Evolutionary conservation across 2,113 vertebrate genomes (phyloP), one percentile per base, ranked within the genome.

Genomic region (Theristicus caerulescens): DNA sequence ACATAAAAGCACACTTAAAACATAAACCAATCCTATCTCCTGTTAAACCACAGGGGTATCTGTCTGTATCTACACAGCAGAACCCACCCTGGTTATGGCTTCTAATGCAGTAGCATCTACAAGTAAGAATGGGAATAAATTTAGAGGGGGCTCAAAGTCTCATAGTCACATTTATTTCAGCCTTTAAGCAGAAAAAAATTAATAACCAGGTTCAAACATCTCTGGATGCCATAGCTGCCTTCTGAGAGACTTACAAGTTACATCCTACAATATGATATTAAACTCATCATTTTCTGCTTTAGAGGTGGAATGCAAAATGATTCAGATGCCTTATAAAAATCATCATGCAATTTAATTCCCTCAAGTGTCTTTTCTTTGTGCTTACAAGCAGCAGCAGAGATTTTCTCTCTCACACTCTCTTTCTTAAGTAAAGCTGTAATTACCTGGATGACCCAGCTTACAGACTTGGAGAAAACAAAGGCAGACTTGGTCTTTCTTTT

Each of bases 231-330:
- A 55, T 52, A 95, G 78, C 80, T 97, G 95, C 92, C 97, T 96
- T 97, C 95, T 59, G 96, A 98, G 96, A 96, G 94, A 89, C 88
- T 91, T 93, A 88, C 86, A 96, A 96, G 96, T 96, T 94, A 94
- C 96, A 97, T 93, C 88, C 91, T 93, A 96, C 95, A 91, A 70
- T 93, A 86, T 86, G 96, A 98, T 98, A 98, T 98, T 97, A 98
- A 98, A 98, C 94, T 97, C 96, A 98, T 98, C 94, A 97, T 98
- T 98, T 98, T 98, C 94, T 93, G 94, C 96, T 98, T 97, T 96
- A 96, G 92, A 97, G 94, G 96, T 97, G 90, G 97, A 97, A 98
- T 97, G 96, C 78, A 97, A 97, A 98, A 96, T 97, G 93, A 98
- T 98, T 97, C 97, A 96, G 95, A 97, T 96, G 88, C 91, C 95